These are phyloP conservation scores for Caprella mutica DNA, from an alignment of 2,888 invertebrate species.

Conservation along the genomic window DNA sequence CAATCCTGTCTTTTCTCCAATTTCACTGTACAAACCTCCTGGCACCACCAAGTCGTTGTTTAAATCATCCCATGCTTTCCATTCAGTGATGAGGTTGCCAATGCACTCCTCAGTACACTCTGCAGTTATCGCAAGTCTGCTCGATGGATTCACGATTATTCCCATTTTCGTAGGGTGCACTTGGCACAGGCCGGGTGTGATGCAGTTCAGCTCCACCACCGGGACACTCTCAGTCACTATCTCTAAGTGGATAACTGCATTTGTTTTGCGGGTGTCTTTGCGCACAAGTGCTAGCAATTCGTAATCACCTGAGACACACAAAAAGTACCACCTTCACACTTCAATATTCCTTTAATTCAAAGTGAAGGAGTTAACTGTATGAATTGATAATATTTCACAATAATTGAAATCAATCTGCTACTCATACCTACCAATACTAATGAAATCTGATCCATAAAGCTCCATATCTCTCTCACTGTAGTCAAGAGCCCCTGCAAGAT, in stretches of 20 bases:
- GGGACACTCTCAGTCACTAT: conserved; percentile 11
- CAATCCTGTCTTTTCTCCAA: background rate
- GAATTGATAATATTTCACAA: no score
- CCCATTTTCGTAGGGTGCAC: conserved; percentile 18
- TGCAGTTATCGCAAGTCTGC: conserved; percentile 28
- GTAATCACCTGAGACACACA: no score
- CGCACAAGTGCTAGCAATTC: conserved; percentile 12
- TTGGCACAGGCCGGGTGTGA: conserved; percentile 28
- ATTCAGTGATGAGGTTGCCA: conserved; percentile 12
- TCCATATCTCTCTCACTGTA: background rate
- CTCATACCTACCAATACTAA: background rate
- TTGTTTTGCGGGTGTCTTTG: conserved; percentile 16
- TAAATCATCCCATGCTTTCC: background rate
- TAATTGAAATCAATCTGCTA: no score
- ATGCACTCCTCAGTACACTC: conserved; percentile 32
- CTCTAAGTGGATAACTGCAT: conserved; percentile 10
- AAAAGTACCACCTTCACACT: no score
- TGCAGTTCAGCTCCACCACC: conserved; percentile 24
- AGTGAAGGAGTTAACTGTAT: no score
- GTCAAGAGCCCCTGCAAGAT: background rate
- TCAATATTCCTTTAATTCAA: no score
- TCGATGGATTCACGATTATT: conserved; percentile 31
- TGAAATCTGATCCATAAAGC: background rate
- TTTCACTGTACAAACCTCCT: background rate
- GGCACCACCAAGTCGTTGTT: background rate